Percentiles rank a stretch among this genome's conserved stretches.
Conservation (phyloP, 2,888 invertebrate species). For the Papilio protenor region DNA sequence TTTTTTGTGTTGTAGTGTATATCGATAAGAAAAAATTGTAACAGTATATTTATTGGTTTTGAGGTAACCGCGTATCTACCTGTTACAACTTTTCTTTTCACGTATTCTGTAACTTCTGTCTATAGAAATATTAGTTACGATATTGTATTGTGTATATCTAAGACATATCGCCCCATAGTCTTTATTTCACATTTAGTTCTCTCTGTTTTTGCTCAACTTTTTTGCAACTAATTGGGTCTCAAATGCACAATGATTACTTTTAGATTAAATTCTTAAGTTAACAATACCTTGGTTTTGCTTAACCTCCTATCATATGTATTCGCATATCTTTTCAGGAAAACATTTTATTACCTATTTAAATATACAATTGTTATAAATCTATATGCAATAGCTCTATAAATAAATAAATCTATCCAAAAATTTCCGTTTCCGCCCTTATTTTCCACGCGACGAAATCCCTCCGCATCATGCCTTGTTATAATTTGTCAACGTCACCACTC, state of each 20-base stretch:
- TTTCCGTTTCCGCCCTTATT: neutral
- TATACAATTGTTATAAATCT: too few relatives aligned
- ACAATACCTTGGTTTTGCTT: too few relatives aligned
- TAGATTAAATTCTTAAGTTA: too few relatives aligned
- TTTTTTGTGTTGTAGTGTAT: neutral
- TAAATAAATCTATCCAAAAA: neutral
- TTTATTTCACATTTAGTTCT: too few relatives aligned
- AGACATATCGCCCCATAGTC: neutral
- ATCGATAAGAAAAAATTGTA: neutral
- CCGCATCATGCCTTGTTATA: neutral
- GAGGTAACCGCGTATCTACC: neutral
- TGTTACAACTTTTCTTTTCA: neutral
- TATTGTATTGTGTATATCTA: neutral
- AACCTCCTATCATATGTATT: too few relatives aligned
- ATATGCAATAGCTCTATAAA: neutral
- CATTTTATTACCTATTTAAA: too few relatives aligned
- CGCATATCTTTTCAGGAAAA: too few relatives aligned
- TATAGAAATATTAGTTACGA: neutral
- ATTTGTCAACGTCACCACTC: slow-evolving; percentile 15
- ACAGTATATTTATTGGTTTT: neutral
- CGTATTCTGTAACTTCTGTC: neutral
- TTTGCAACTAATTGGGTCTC: too few relatives aligned
- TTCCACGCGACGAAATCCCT: slow-evolving; percentile 6
- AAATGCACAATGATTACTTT: too few relatives aligned
- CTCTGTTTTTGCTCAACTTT: too few relatives aligned